Evolutionary conservation across 2,888 invertebrate species (phyloP), one percentile per base, ranked within the genome.

Genomic region (Pandemis cinnamomeana): DNA sequence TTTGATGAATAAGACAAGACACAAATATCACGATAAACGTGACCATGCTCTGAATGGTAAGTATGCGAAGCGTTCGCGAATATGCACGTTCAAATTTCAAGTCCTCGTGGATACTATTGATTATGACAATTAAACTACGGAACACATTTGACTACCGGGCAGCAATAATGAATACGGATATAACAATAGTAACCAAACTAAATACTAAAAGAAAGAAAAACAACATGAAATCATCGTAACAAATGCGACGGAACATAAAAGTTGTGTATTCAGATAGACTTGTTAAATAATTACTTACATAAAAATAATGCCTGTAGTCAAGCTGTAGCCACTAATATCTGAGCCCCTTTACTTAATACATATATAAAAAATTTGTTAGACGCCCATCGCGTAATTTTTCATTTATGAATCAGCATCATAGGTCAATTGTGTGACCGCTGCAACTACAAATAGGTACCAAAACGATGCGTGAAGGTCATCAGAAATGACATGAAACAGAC

Each of bases 391-490:
- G 20, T 55, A 10, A 2, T 46, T 11, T 46, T 11, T 2, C 11
- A 11, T 46, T 46, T 2, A 46, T 46, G 27, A 51, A 51, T 51
- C 48, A 51, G 51, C 51, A 5, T 51, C 6, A 13, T 20, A 51
- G 51, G n/a, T 51, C 11, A 51, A 4, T 36, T 36, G 5, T 6
- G 15, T 53, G 53, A 15, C 53, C 53, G 53, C 7, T 53, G 7
- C 7, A 15, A 15, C 15, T 7, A 15, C 53, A 53, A 53, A 36
- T 36, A 36, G 27, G 27, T 15, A 15, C 53, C n/a, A 7, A 48
- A 53, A 8, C 8, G 53, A 53, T 13, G 15, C 42, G 42, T 63
- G 70, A 63, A 70, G 70, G 70, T 70, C 51, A 8, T 8, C 5
- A 53, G 8, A 15, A 63, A 53, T 62, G 20, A 61, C 48, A 69